A percentile compares a stretch with the other conserved stretches of the same genome.
Evolutionary conservation across 2,888 invertebrate genomes (phyloP).

Genomic region (Dilophus febrilis): DNA sequence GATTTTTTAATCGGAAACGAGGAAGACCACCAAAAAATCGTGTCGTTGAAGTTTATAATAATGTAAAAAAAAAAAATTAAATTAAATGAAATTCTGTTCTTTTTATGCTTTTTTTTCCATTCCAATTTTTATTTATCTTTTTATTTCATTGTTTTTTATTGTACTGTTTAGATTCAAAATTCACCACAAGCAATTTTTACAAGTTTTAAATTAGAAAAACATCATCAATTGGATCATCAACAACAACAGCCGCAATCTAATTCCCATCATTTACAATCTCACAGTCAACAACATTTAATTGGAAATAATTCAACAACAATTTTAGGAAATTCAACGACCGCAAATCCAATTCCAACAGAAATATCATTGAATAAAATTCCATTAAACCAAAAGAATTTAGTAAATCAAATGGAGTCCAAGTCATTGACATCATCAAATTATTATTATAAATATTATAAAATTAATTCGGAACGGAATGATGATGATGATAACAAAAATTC

Average conservation of each 20-base stretch:
- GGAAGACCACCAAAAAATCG: conserved; percentile 95
- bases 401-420: too few species aligned
- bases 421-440: too few species aligned
- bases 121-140: conserved; percentile 8
- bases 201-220: conserved; percentile 78
- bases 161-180: conserved; percentile 33
- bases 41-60: conserved; percentile 83
- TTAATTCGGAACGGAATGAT: conserved; percentile 35
- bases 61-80: too few species aligned
- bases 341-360: conserved; percentile 1
- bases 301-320: conserved; percentile 18
- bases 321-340: conserved; percentile 8
- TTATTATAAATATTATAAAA: conserved; percentile 7
- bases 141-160: conserved; percentile 10
- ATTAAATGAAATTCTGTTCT: too few species aligned
- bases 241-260: not conserved
- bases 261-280: not conserved
- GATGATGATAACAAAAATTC: conserved; percentile 56
- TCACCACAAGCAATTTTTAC: conserved; percentile 85
- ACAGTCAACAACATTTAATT: conserved; percentile 17
- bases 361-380: too few species aligned
- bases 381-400: too few species aligned
- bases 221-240: conserved; percentile 23
- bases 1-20: conserved; percentile 81
- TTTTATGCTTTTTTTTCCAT: not conserved